Evolutionary conservation across 2,888 invertebrate genomes (phyloP), one percentile per base, ranked within the genome.

Genomic region (Microctonus hyperodae): DNA sequence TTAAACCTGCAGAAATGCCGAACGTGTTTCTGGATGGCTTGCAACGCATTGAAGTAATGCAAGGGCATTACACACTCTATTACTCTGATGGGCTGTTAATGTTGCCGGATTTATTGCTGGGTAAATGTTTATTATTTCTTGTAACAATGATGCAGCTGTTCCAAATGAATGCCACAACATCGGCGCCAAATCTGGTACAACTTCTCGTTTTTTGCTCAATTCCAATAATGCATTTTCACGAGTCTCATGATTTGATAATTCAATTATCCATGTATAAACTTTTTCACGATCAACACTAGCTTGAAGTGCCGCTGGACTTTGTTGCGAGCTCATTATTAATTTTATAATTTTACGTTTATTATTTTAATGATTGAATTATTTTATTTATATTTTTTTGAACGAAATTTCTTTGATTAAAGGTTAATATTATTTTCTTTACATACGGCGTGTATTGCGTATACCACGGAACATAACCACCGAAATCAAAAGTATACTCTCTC

Each of bases 141-240:
- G 95, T 23, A 99, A 87, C 53, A 99, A 86, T 40, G 98, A 97
- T 48, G 98, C 95, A 69, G 94, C 95, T 2, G 96, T 96, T n/a
- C 97, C 97, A 84, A 97, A 97, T 71, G 96, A 96, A 84, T 99
- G 94, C 99, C 99, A 99, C 72, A 99, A 85, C 95, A 99, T 96
- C 0, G 98, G 97, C 2, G 99, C 98, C 76, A 99, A 86, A 83
- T 99, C 98, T 28, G 96, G 95, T 28, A 98, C 97, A 59, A 95
- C 90, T 84, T 95, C 94, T 11, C 94, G 87, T 78, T 94, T 93
- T 80, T 93, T 93, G 77, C 94, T 98, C 44, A 99, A 86, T 85
- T 99, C 98, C 59, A 97, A 86, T n/a, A 99, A 87, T 37, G 99
- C 98, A 86, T 94, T 95, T 86, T 99, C 98, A 56, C 98, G 88